These are phyloP conservation scores for Polylopha cassiicola DNA, from an alignment of 2,888 invertebrate species.

Conservation along the genomic window DNA sequence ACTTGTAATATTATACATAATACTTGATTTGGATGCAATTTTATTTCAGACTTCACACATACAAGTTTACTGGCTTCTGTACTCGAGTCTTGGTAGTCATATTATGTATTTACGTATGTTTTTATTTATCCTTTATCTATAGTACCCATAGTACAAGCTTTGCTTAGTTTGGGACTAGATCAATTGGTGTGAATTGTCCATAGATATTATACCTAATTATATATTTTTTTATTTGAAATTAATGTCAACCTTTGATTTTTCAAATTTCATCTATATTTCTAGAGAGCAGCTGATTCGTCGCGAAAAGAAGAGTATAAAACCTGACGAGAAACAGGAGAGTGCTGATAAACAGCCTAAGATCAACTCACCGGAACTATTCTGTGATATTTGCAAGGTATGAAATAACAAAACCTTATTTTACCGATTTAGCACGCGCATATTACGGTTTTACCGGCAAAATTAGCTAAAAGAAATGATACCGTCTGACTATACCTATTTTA, in stretches of 20 bases:
- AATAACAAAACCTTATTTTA: no score
- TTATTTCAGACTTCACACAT: conserved; percentile 24
- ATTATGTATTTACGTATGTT: background rate
- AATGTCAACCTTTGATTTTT: background rate
- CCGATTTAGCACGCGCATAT: no score
- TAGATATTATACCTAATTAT: background rate
- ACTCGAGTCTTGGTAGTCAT: background rate
- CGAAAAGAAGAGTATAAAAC: conserved; percentile 45
- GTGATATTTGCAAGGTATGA: conserved; percentile 20
- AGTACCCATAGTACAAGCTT: no score
- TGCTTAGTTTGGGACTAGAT: no score
- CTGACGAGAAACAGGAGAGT: conserved; percentile 18
- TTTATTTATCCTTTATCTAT: conserved; percentile 1
- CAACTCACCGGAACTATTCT: conserved; percentile 4
- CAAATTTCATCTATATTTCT: conserved; percentile 8
- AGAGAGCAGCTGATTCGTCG: conserved; percentile 58
- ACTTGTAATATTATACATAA: no score
- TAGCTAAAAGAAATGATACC: no score
- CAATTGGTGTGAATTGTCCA: no score
- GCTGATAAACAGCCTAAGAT: background rate
- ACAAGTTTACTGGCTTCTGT: conserved; percentile 14
- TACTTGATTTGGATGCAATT: no score
- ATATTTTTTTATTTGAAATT: background rate
- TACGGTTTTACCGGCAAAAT: no score
- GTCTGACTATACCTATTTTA: no score